Evolutionary conservation across 2,113 vertebrate species (phyloP).

Genomic region (Hippocampus barbouri): DNA sequence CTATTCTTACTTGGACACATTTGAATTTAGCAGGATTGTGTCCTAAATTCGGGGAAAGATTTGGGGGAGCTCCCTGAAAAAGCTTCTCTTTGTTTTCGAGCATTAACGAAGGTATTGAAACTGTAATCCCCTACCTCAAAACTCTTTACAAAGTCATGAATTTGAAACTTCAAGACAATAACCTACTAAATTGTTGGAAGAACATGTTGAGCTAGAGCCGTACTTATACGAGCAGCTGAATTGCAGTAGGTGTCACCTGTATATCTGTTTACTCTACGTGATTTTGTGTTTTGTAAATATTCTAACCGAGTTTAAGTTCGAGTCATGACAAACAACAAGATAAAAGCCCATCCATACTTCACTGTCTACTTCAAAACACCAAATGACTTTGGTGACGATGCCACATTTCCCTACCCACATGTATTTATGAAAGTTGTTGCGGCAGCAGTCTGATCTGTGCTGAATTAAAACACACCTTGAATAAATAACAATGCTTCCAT

Average conservation of each 20-base stretch:
- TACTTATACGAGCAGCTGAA: neutral
- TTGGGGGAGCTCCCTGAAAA: neutral
- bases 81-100: neutral
- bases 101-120: neutral
- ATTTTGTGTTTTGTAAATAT: slow-evolving; percentile 58
- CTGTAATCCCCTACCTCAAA: no score
- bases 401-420: neutral
- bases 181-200: neutral
- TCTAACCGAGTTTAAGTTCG: slow-evolving; percentile 26
- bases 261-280: slow-evolving; percentile 23
- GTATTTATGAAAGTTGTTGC: slow-evolving; percentile 3
- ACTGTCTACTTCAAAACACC: slow-evolving; percentile 21
- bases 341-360: slow-evolving; percentile 32
- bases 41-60: neutral
- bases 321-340: slow-evolving; percentile 31
- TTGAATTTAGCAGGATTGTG: neutral
- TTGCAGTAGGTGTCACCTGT: slow-evolving; percentile 48
- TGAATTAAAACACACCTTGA: neutral
- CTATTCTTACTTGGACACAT: neutral
- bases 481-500: neutral
- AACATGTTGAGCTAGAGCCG: neutral
- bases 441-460: neutral
- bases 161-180: neutral
- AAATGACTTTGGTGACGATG: neutral
- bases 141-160: neutral